A percentile compares a stretch with the other conserved stretches of the same genome.
phyloP scores from a whole-genome alignment of 2,113 vertebrate genomes.

The Chinchilla lanigera region DNA sequence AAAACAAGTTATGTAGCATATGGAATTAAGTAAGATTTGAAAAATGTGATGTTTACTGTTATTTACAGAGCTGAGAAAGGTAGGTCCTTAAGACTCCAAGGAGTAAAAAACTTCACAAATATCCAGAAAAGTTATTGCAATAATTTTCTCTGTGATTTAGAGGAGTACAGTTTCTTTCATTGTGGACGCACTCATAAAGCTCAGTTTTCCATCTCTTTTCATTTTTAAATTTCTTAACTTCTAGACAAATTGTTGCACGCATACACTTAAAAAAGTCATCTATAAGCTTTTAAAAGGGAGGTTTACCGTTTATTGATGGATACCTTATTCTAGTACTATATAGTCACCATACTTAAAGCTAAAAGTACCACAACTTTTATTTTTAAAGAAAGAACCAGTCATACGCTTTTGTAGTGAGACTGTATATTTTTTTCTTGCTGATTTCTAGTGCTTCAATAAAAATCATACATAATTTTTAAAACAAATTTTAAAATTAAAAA shows the following conservation, averaged over 20 bases:
- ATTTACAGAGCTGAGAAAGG: neutral
- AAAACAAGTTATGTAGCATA: constrained; percentile 35
- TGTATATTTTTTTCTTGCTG: neutral
- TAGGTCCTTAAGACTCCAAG: neutral
- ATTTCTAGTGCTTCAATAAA: constrained; percentile 49
- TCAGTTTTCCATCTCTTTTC: constrained; percentile 54
- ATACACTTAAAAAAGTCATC: constrained; percentile 27
- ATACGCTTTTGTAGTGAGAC: constrained; percentile 32
- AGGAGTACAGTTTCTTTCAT: constrained; percentile 30
- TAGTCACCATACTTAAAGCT: constrained; percentile 36
- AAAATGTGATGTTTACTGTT: constrained; percentile 35
- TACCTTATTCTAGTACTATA: neutral
- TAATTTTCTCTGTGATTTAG: constrained; percentile 49
- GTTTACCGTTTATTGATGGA: neutral
- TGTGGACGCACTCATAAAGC: neutral
- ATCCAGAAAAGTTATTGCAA: neutral
- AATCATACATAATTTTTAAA: constrained; percentile 34
- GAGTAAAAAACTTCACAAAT: neutral
- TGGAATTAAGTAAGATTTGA: constrained; percentile 48
- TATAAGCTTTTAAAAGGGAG: constrained; percentile 23
- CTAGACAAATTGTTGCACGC: neutral
- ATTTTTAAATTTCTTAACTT: constrained; percentile 49
- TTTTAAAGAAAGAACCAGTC: neutral
- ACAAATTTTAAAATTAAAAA: constrained; percentile 36
- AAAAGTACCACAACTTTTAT: neutral